Percentiles rank a stretch among this genome's conserved stretches.
Conservation (phyloP, 2,113 vertebrate genomes). For the Lagopus muta region DNA sequence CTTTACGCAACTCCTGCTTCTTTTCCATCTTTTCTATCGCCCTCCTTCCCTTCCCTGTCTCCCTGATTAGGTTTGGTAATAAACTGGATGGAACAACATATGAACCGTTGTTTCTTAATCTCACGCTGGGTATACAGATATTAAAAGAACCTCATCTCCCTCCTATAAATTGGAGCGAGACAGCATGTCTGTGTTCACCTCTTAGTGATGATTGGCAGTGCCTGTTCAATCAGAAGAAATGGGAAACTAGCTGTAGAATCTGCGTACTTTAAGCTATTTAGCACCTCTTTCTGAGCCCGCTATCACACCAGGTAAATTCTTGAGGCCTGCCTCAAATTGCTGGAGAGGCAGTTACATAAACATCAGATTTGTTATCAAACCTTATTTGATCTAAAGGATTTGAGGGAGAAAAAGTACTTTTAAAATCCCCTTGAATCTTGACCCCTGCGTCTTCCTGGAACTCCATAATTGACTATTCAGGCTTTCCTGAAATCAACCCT, state of each 20-base stretch:
- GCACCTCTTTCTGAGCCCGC: neutral
- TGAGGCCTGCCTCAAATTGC: neutral
- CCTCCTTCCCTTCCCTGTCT: no score
- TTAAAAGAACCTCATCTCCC: no score
- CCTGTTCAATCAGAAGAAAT: neutral
- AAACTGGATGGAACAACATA: no score
- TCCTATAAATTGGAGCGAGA: no score
- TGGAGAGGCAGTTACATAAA: neutral
- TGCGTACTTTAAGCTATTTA: neutral
- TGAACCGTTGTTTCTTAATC: no score
- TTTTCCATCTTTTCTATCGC: no score
- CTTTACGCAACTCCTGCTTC: no score
- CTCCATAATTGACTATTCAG: neutral
- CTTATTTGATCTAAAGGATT: neutral
- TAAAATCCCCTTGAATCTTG: neutral
- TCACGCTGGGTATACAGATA: no score
- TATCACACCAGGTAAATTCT: neutral
- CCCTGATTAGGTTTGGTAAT: no score
- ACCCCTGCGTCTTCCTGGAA: neutral
- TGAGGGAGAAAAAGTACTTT: neutral
- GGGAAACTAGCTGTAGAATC: neutral
- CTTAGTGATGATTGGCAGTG: neutral
- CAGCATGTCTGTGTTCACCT: neutral
- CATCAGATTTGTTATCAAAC: neutral
- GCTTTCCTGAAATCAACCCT: neutral